These are phyloP conservation scores for Antidorcas marsupialis DNA, from an alignment of 2,113 vertebrate genomes.

Conservation along the genomic window DNA sequence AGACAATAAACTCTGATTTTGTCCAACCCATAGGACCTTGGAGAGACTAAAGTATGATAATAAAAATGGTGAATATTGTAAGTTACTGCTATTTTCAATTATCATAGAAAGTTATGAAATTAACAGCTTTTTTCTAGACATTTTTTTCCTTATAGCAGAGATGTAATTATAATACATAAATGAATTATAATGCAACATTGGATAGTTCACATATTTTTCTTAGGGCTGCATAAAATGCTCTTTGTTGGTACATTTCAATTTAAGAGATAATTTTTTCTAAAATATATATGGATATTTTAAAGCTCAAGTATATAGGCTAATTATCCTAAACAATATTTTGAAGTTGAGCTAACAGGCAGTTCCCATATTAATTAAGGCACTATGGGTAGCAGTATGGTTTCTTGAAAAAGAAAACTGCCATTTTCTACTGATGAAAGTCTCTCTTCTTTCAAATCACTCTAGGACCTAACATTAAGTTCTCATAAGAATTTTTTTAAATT, in stretches of 20 bases:
- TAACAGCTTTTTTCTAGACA: not conserved
- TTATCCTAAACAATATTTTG: not conserved
- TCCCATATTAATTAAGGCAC: not conserved
- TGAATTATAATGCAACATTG: not conserved
- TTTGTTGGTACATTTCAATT: not conserved
- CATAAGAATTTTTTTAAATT: not conserved
- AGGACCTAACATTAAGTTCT: not conserved
- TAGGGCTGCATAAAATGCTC: not conserved
- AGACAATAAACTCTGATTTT: not conserved
- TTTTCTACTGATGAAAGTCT: not conserved
- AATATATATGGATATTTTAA: not conserved
- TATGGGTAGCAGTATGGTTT: too few relatives aligned
- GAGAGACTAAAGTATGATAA: not conserved
- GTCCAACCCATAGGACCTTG: not conserved
- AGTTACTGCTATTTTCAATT: not conserved
- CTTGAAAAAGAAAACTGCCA: not conserved
- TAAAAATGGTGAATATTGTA: not conserved
- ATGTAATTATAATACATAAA: not conserved
- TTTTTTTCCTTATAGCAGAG: not conserved
- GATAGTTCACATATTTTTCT: not conserved
- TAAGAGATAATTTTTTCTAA: not conserved
- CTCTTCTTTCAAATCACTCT: not conserved
- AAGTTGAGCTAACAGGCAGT: not conserved
- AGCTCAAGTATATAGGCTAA: not conserved
- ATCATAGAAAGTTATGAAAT: not conserved